Percentiles rank a stretch among this genome's conserved stretches.
Evolutionary conservation across 2,113 vertebrate genomes (phyloP).

Genomic region (Podilymbus podiceps): DNA sequence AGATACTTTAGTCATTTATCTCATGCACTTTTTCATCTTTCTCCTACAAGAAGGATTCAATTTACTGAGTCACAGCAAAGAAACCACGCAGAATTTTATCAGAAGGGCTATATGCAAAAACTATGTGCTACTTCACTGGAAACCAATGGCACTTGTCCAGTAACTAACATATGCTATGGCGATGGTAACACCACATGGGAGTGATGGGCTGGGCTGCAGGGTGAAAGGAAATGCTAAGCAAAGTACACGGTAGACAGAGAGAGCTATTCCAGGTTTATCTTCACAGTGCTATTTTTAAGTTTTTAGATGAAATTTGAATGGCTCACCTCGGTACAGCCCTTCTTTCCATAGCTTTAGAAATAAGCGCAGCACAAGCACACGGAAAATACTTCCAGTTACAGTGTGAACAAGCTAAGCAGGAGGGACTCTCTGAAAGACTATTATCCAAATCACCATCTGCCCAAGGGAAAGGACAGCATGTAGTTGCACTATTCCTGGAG

Average conservation of each 20-base stretch:
- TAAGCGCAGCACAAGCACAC: background rate
- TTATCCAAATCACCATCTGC: slow-evolving; percentile 16
- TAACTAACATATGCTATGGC: slow-evolving; percentile 55
- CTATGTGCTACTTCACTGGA: slow-evolving; percentile 59
- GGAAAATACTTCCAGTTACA: background rate
- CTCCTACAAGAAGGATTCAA: slow-evolving; percentile 32
- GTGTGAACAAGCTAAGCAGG: background rate
- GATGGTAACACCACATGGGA: slow-evolving; percentile 28
- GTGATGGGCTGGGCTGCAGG: slow-evolving; percentile 21
- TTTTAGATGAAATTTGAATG: slow-evolving; percentile 31
- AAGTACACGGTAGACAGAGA: slow-evolving; percentile 9
- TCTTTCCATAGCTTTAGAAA: background rate
- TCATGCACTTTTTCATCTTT: slow-evolving; percentile 26
- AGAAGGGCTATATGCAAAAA: slow-evolving; percentile 63
- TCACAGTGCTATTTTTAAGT: slow-evolving; percentile 33
- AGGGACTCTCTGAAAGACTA: background rate
- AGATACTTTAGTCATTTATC: background rate
- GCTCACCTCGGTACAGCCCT: background rate
- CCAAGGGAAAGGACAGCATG: background rate
- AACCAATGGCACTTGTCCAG: slow-evolving; percentile 70
- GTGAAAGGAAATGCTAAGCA: slow-evolving; percentile 46
- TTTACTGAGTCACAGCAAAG: slow-evolving; percentile 57
- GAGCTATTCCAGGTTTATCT: slow-evolving; percentile 26
- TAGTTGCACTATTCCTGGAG: slow-evolving; percentile 18
- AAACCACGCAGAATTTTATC: slow-evolving; percentile 63